phyloP scores from a whole-genome alignment of 1,140 invertebrate species.

The Samia ricini region DNA sequence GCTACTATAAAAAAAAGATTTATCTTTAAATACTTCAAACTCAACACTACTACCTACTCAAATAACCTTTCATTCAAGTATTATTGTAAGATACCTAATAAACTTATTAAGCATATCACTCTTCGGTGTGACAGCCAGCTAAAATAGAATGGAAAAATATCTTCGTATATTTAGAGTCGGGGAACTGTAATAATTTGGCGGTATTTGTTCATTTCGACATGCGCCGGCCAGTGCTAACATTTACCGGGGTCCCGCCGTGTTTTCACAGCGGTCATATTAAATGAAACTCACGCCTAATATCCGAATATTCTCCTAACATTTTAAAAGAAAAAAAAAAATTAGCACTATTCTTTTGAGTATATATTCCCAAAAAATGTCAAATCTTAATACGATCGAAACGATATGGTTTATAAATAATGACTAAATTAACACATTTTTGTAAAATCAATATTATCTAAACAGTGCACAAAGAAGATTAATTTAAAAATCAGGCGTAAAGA shows the following conservation, averaged over 20 bases:
- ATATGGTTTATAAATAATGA: too few species aligned
- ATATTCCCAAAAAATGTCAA: too few species aligned
- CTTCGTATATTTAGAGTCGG: slow-evolving; percentile 29
- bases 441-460: too few species aligned
- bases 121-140: background rate
- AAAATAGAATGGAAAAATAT: slow-evolving; percentile 1
- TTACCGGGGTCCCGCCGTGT: slow-evolving; percentile 46
- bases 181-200: slow-evolving; percentile 65
- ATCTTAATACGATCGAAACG: too few species aligned
- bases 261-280: slow-evolving; percentile 66
- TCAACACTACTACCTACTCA: too few species aligned
- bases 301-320: slow-evolving; percentile 6
- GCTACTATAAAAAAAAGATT: too few species aligned
- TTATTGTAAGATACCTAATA: too few species aligned
- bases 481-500: too few species aligned
- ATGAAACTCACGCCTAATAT: slow-evolving; percentile 65
- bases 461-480: too few species aligned
- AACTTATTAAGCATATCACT: background rate
- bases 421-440: too few species aligned
- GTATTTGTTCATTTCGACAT: slow-evolving; percentile 65
- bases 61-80: too few species aligned
- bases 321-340: background rate
- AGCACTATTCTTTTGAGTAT: background rate
- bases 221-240: slow-evolving; percentile 58
- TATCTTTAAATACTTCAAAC: too few species aligned